Base-by-base conservation (phyloP, 2,113 vertebrate species). In the Benitochromis conjunctus region DNA sequence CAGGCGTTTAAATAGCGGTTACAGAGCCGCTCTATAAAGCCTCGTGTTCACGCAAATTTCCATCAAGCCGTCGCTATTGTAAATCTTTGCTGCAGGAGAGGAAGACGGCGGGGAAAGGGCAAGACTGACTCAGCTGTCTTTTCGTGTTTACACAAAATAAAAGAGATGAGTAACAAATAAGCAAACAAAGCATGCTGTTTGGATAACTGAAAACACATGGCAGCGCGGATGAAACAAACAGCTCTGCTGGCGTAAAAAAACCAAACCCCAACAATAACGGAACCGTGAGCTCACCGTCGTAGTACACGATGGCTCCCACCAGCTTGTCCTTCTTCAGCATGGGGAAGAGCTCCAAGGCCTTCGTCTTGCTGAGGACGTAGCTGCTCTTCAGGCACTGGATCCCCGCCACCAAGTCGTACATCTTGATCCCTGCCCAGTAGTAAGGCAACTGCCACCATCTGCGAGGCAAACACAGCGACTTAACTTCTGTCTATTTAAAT, bases 371-470 rank as follows among this genome's bases (percentile, higher is more conserved):
- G 48, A 99, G 97, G 4, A 99, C 88, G 0, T 99, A 99, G 95
- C 99, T 99, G 91, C 97, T 98, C 93, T 97, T 99, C 92, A 99
- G 96, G 88, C 98, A 98, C 19, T 99, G 97, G 34, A 95, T 96
- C 83, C 99, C 99, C 0, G 99, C 98, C 92, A 99, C 98, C 76
- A 99, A 56, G 94, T 99, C 99, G 3, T 99, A 99, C 7, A 99
- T 95, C 92, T 99, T 99, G 81, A 99, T 99, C 46, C 99, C 98
- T 1, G 97, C 86, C 99, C 99, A 99, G 95, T 98, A 99, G 94
- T 99, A 99, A 0, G 99, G 99, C 91, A 99, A 9, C 96, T 99
- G 98, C 99, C 99, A 99, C 98, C 99, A 99, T 62, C 99, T 99
- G 19, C 31, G 38, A 38, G 26, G 46, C 18, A 34, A 76, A n/a